Conservation (phyloP, 2,888 invertebrate species). For the Andrena praecox region DNA sequence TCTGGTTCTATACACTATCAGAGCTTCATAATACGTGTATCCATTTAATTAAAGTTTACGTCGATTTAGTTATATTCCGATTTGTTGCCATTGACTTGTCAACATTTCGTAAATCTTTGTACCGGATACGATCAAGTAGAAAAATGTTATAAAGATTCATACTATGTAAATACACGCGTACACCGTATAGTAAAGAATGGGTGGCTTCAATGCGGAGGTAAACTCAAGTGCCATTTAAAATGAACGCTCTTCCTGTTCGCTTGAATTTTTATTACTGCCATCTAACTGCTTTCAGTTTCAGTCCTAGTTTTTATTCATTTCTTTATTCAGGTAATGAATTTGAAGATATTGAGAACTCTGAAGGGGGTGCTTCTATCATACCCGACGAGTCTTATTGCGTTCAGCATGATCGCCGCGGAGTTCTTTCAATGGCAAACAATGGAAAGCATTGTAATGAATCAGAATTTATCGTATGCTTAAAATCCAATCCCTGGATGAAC, state of each 20-base stretch:
- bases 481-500: conserved; percentile 90
- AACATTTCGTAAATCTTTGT: conserved; percentile 87
- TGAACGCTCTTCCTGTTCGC: not conserved
- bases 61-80: conserved; percentile 87
- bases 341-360: conserved; percentile 81
- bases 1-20: conserved; percentile 11
- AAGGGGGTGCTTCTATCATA: conserved; percentile 83
- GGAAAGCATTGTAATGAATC: conserved; percentile 89
- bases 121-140: conserved; percentile 79
- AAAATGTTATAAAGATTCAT: conserved; percentile 65
- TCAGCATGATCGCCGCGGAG: conserved; percentile 88
- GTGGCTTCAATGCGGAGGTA: conserved; percentile 90
- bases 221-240: conserved; percentile 12
- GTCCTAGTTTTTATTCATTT: not conserved
- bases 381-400: conserved; percentile 90
- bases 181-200: conserved; percentile 88
- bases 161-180: conserved; percentile 75
- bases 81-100: conserved; percentile 87
- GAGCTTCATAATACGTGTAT: not conserved
- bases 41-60: conserved; percentile 27
- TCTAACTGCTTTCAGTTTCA: not conserved
- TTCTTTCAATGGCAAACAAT: conserved; percentile 90
- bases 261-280: not conserved
- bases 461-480: conserved; percentile 89
- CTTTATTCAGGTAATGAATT: conserved; percentile 40